Base-by-base conservation (phyloP, 2,888 invertebrate genomes). In the Pyrrhia umbra region DNA sequence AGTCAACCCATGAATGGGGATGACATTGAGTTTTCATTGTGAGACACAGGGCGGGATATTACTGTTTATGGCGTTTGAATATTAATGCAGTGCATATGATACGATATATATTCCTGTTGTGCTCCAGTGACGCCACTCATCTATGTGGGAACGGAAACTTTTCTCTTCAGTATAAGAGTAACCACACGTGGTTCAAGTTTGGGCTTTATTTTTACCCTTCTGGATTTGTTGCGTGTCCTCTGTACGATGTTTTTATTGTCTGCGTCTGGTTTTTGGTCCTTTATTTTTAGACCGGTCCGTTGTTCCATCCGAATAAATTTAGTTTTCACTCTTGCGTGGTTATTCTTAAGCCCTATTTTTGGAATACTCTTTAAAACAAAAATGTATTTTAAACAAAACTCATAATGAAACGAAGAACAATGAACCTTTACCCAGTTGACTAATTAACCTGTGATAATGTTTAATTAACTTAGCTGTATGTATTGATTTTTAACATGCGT, bases 401-500 rank as follows among this genome's bases (percentile, higher is more conserved):
- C 10, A n/a, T 6, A 34, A 37, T 8, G 8, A 37, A 49, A 30
- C 64, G n/a, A 13, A 25, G 8, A 25, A 30, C 13, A 25, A 20
- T 59, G 25, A 25, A 37, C 39, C 18, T 37, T 16, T 51, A 30
- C 40, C 18, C 37, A 25, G 16, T 25, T 51, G 34, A 58, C 60
- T 72, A 57, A 61, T 55, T 51, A 77, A 34, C 40, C 51, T 45
- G 54, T 27, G 50, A 45, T 42, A 13, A 49, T 39, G 43, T 77
- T 58, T 63, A 77, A 77, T 69, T 77, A 73, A 69, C 51, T 77
- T 72, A 69, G 52, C 54, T 42, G 47, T 45, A 58, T 56, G 70
- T 80, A 79, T 80, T 74, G 81, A 79, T 78, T 74, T 68, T 75
- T 59, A 68, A 62, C 55, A 51, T 56, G 59, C 61, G 58, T 42